Conservation (phyloP, 23 tunicate genomes). For the Pegea sp. region DNA sequence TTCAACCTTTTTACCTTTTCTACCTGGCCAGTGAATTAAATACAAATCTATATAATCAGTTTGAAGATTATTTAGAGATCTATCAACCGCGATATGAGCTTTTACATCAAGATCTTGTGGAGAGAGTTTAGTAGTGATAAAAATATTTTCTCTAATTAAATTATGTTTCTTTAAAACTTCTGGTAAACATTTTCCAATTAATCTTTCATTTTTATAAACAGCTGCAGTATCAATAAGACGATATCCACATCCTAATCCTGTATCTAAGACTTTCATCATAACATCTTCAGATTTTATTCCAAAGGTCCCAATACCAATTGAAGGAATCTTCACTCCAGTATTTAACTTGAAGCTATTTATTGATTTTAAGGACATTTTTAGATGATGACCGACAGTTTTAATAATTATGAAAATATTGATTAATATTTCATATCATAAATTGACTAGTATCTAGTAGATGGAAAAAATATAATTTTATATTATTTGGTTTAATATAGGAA, state of each 20-base stretch:
- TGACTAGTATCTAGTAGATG: no score
- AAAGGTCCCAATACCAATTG: conserved; percentile 37
- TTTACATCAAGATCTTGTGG: conserved; percentile 26
- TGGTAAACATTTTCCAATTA: conserved; percentile 28
- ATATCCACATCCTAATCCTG: conserved; percentile 34
- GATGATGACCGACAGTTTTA: no score
- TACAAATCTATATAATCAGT: conserved; percentile 45
- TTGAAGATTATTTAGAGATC: conserved; percentile 20
- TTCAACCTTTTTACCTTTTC: conserved; percentile 24
- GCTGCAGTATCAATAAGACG: conserved; percentile 68
- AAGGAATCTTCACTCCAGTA: conserved; percentile 18
- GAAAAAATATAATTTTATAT: no score
- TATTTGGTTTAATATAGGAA: no score
- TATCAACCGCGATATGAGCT: conserved; percentile 13
- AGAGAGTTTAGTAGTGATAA: conserved; percentile 64
- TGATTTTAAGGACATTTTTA: no score
- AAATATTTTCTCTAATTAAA: conserved; percentile 32
- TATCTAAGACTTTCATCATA: conserved; percentile 13
- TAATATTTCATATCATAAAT: no score
- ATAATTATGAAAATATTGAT: no score
- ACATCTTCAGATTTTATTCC: conserved; percentile 19
- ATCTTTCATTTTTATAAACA: conserved; percentile 56
- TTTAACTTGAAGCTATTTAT: conserved; percentile 3
- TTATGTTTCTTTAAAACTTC: conserved; percentile 17
- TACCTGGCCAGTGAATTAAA: conserved; percentile 89